A percentile compares a stretch with the other conserved stretches of the same genome.
Evolutionary conservation across 2,888 invertebrate genomes (phyloP).

Genomic region (Macroteleia sp.): DNA sequence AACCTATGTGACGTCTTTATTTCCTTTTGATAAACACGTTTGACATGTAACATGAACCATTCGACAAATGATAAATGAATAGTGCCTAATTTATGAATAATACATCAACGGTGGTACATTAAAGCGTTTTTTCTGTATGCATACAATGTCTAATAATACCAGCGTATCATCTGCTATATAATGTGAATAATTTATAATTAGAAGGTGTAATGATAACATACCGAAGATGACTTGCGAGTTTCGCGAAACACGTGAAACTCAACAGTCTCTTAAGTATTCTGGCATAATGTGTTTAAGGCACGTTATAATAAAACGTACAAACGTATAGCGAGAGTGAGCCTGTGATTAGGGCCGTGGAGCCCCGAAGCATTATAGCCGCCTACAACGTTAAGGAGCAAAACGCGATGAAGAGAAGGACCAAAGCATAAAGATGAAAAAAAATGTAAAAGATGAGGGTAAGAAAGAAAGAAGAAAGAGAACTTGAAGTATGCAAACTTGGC

Average conservation of each 20-base stretch:
- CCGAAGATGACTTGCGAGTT: conserved; percentile 30
- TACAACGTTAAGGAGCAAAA: conserved; percentile 73
- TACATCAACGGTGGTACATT: conserved; percentile 14
- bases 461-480: conserved; percentile 40
- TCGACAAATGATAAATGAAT: conserved; percentile 40
- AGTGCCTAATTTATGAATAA: conserved; percentile 28
- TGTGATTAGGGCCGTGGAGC: conserved; percentile 80
- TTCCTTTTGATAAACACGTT: conserved; percentile 32
- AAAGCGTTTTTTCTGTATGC: conserved; percentile 25
- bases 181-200: conserved; percentile 42
- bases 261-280: conserved; percentile 18
- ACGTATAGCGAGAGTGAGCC: conserved; percentile 69
- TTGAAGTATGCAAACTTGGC: conserved; percentile 62
- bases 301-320: conserved; percentile 65
- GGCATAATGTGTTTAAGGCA: conserved; percentile 19
- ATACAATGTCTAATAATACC: conserved; percentile 21
- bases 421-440: conserved; percentile 46
- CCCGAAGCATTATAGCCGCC: conserved; percentile 78
- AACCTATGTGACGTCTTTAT: not conserved
- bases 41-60: conserved; percentile 18
- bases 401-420: conserved; percentile 59
- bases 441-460: conserved; percentile 59
- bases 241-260: conserved; percentile 24
- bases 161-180: conserved; percentile 21
- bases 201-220: conserved; percentile 30